Evolutionary conservation across 1,140 invertebrate genomes (phyloP).

Genomic region (Zelostemma sp.): DNA sequence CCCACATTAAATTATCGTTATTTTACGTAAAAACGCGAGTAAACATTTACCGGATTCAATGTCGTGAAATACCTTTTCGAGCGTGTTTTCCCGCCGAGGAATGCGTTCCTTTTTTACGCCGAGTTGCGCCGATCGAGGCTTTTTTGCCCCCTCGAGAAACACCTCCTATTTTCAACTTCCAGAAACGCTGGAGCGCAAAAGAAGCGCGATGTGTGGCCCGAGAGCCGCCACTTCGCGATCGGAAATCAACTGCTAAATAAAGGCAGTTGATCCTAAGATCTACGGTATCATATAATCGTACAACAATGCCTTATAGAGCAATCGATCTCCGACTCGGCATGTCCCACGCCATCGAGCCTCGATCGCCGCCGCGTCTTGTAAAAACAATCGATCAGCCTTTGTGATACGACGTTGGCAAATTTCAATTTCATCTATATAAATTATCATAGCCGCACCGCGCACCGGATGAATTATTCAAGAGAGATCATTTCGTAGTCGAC

Average conservation of each 20-base stretch:
- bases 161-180: neutral
- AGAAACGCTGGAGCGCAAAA: conserved; percentile 13
- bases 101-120: neutral
- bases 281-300: conserved; percentile 38
- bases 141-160: neutral
- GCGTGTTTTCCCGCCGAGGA: neutral
- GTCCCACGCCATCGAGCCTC: conserved; percentile 17
- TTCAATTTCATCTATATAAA: conserved; percentile 23
- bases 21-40: too few species aligned
- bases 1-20: too few species aligned
- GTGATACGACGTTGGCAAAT: conserved; percentile 25
- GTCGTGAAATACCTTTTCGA: too few species aligned
- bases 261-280: conserved; percentile 2
- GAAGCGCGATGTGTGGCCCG: conserved; percentile 22
- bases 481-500: too few species aligned
- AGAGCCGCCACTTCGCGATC: conserved; percentile 9
- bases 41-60: too few species aligned
- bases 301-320: conserved; percentile 37
- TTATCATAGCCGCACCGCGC: conserved; percentile 7
- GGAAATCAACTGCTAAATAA: conserved; percentile 9
- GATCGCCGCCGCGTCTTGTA: conserved; percentile 7
- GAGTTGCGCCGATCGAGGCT: neutral
- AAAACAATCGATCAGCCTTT: conserved; percentile 24
- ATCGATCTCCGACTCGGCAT: conserved; percentile 24
- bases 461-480: conserved; percentile 19